Evolutionary conservation across 2,888 invertebrate genomes (phyloP), one percentile per base, ranked within the genome.

Genomic region (Nephrocerus scutellatus): DNA sequence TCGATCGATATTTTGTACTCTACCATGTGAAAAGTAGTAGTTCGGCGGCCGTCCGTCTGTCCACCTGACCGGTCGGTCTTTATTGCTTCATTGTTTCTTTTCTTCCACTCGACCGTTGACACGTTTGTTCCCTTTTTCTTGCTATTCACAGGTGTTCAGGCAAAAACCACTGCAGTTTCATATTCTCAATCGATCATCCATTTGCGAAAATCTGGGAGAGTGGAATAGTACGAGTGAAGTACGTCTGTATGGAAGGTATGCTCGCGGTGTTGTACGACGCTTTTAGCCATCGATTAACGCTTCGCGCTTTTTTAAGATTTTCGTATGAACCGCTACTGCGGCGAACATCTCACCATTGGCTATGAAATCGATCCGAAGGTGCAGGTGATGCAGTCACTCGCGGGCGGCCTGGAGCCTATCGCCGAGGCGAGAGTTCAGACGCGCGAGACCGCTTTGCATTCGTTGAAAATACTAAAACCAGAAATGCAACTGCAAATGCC

Each of bases 241-340:
- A 83, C 59, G 80, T 80, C 41, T 84, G 84, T 57, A 77, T 82
- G 63, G 78, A 81, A 63, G 81, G 84, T 84, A 65, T 75, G 73
- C 62, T 19, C 7, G 14, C 19, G 10, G n/a, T n/a, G n/a, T n/a
- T n/a, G n/a, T n/a, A n/a, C n/a, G n/a, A n/a, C n/a, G 16, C 10
- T 32, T 32, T 34, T 18, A 19, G 18, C 12, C 9, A 18, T 18
- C 9, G 10, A 18, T 24, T 30, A 10, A 21, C 9, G 3, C 9
- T 21, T 12, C 10, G 10, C 3, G 21, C 1, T 16, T 24, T 20
- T 4, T 66, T 2, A 68, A 77, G 76, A 72, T 46, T 67, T 72
- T 6, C 56, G 72, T 13, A 64, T 75, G 38, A 68, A 74, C 14
- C 74, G 72, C 55, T 75, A 72, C 55, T 77, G 77, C 58, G 74